phyloP scores from a whole-genome alignment of 1,140 invertebrate species.

The Macrotrachela quadricornifera region DNA sequence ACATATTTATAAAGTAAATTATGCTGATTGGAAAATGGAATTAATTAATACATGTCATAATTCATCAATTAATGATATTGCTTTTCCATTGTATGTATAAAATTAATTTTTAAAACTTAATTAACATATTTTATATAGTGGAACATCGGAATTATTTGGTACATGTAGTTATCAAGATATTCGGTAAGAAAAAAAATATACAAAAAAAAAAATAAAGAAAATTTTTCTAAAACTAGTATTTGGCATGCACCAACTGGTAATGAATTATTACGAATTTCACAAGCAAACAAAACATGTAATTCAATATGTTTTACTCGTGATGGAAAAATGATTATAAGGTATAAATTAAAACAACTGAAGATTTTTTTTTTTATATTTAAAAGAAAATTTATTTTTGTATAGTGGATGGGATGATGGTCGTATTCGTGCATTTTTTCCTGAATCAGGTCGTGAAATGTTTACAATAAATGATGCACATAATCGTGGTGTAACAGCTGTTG shows the following conservation, averaged over 20 bases:
- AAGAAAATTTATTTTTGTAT: no score
- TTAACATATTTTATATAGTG: conserved; percentile 19
- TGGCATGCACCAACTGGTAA: conserved; percentile 52
- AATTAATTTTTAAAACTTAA: no score
- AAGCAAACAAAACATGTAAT: conserved; percentile 63
- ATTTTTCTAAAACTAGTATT: no score
- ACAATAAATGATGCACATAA: conserved; percentile 61
- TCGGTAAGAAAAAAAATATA: no score
- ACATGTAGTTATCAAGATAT: conserved; percentile 60
- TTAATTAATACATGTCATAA: conserved; percentile 59
- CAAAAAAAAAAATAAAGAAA: no score
- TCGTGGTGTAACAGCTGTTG: conserved; percentile 56
- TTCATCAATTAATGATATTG: conserved; percentile 50
- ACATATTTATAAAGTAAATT: conserved; percentile 56
- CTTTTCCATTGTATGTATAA: conserved; percentile 59
- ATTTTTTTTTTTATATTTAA: no score
- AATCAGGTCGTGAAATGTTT: conserved; percentile 53
- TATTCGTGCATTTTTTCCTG: conserved; percentile 52
- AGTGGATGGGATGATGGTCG: conserved; percentile 52
- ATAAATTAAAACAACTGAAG: no score
- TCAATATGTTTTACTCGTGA: conserved; percentile 50
- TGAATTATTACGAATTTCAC: conserved; percentile 56
- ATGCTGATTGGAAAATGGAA: conserved; percentile 42
- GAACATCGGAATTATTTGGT: conserved; percentile 47
- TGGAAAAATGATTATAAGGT: conserved; percentile 49